These are phyloP conservation scores for Polietes domitor DNA, from an alignment of 2,888 invertebrate species.

Conservation along the genomic window DNA sequence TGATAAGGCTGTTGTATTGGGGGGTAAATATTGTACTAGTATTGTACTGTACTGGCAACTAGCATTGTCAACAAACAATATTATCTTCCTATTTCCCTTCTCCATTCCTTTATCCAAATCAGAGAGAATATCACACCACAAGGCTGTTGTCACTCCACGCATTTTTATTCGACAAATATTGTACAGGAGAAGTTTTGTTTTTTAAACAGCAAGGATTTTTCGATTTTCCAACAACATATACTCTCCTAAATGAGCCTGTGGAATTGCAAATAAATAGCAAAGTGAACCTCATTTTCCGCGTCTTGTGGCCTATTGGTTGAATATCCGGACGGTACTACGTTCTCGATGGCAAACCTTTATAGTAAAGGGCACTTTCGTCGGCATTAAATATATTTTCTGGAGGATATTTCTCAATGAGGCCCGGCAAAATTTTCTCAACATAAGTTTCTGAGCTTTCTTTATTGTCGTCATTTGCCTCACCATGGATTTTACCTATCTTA, in stretches of 20 bases:
- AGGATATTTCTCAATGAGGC: not conserved
- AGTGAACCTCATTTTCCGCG: not conserved
- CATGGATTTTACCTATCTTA: constrained; percentile 27
- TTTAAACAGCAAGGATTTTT: constrained; percentile 57
- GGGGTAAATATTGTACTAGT: constrained; percentile 61
- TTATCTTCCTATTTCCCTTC: constrained; percentile 50
- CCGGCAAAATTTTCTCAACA: constrained; percentile 3
- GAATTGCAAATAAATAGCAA: constrained; percentile 59
- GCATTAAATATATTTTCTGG: constrained; percentile 21
- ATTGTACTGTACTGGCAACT: constrained; percentile 57
- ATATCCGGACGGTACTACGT: not conserved
- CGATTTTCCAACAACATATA: constrained; percentile 60
- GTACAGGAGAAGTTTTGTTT: constrained; percentile 47
- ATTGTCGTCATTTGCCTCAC: not conserved
- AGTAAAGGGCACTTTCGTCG: not conserved
- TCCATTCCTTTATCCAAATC: constrained; percentile 58
- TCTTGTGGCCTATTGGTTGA: not conserved
- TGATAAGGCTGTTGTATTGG: no score
- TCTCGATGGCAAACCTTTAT: not conserved
- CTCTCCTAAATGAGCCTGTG: constrained; percentile 1
- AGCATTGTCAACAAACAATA: constrained; percentile 62
- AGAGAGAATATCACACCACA: constrained; percentile 60
- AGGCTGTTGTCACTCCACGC: constrained; percentile 58
- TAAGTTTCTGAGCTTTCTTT: not conserved
- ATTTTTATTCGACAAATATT: constrained; percentile 61